Conservation (phyloP, 2,888 invertebrate genomes). For the Brenthis hecate region DNA sequence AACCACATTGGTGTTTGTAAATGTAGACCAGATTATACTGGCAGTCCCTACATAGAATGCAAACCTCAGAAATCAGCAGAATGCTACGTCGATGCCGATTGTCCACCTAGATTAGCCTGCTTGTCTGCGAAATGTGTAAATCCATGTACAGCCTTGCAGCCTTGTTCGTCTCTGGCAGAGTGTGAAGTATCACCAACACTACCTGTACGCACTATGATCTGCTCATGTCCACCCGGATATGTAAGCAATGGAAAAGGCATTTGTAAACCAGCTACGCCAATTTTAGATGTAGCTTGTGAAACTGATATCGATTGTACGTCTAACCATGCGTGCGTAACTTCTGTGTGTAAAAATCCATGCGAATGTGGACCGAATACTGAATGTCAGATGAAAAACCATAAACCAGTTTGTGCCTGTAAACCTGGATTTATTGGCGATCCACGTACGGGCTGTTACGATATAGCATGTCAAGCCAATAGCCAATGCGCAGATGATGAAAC, state of each 20-base stretch:
- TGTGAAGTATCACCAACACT: constrained; percentile 91
- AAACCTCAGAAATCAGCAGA: constrained; percentile 87
- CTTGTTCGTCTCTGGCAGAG: constrained; percentile 90
- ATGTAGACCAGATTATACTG: constrained; percentile 88
- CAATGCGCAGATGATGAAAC: constrained; percentile 92
- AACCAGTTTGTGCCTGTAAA: constrained; percentile 92
- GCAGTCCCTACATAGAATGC: constrained; percentile 92
- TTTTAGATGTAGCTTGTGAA: constrained; percentile 85
- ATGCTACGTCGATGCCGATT: constrained; percentile 91
- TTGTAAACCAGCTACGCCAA: constrained; percentile 87
- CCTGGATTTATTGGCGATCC: constrained; percentile 93
- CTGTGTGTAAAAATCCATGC: constrained; percentile 92
- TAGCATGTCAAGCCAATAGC: constrained; percentile 87
- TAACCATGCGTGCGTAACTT: constrained; percentile 90
- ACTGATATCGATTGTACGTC: constrained; percentile 89
- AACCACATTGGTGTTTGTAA: constrained; percentile 93
- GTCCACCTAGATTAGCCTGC: constrained; percentile 90
- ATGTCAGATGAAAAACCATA: constrained; percentile 92
- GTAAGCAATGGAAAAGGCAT: constrained; percentile 92
- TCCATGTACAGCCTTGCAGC: constrained; percentile 89
- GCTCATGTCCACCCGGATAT: constrained; percentile 94
- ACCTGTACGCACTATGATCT: constrained; percentile 94
- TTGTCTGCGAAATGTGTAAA: constrained; percentile 91
- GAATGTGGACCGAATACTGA: constrained; percentile 92
- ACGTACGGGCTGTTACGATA: constrained; percentile 89